Base-by-base conservation (phyloP, 2,888 invertebrate species). In the Unio delphinus region DNA sequence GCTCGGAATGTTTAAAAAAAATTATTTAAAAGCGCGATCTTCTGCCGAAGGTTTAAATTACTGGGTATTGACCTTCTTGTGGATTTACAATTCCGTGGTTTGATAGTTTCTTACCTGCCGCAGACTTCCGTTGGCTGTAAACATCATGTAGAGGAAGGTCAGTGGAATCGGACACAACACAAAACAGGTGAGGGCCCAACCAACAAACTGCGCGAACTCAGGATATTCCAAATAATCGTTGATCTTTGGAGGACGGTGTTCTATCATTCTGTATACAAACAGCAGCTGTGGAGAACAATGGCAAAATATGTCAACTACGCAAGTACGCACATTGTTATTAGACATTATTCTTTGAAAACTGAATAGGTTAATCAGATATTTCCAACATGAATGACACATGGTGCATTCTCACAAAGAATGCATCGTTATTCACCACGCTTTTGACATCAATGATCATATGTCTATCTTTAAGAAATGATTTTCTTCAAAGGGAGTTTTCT, bases 241-340 rank as follows among this genome's bases (percentile, higher is more conserved):
- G 54, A 85, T 83, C 15, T 62, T 65, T 4, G 83, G 84, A 1
- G 83, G 77, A 8, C 64, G 70, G 69, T 82, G 84, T 28, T 75
- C 66, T 20, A 79, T 68, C 82, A 86, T 82, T n/a, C 83, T 69
- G 73, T 86, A 86, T 20, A 80, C 59, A 63, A 86, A 84, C 65
- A 86, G 68, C 1, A 76, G 67, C 86, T 86, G 80, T 1, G 74
- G 70, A 20, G 54, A 57, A 59, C 34, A 68, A 18, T 11, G 8
- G 2, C 8, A 45, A 11, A 17, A 18, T 26, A 58, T 58, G 15
- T 26, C 11, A 11, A n/a, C 8, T 58, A 17, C 17, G 8, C 4
- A 17, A 26, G 3, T 8, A 26, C 59, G 59, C 15, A 26, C 8
- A n/a, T 58, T 8, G 3, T 8, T 45, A 45, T 45, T 45, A 58